Evolutionary conservation across 2,797 vertebrate genomes (phyloP), one percentile per base, ranked within the genome.

Genomic region (Antennarius maculatus): DNA sequence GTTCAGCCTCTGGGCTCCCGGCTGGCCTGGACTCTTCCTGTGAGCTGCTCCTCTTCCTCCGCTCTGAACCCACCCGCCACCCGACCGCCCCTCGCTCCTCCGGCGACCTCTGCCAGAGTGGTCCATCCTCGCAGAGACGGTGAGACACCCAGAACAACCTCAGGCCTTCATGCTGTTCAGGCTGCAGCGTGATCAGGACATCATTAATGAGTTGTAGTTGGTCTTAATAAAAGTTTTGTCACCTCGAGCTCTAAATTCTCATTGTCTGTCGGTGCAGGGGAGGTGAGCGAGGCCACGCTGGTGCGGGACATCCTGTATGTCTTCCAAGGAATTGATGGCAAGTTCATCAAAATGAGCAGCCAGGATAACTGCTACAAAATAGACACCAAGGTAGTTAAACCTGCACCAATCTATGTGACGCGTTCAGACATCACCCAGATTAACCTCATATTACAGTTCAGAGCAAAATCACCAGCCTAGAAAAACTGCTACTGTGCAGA

Each of bases 271-370:
- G 7, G 45, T 1, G 3, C 90, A 84, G 90, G 92, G 65, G 97
- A 99, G 91, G 92, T 97, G 51, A 94, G 89, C 0, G 98, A 99
- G 88, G 93, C 93, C 1, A 90, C 93, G 45, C 93, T 99, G 54
- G 96, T 99, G 68, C 93, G 97, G 82, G 98, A 99, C 89, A 93
- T 99, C 88, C 92, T 99, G 46, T 99, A 97, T 57, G 97, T 99
- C 82, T 98, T 99, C 94, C 98, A 99, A 90, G 98, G 98, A 79
- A 99, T 99, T 76, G 97, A 99, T 52, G 98, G 98, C 79, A 99
- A 95, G 92, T 95, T 92, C 85, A 94, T 99, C 90, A 97, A 96
- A 92, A 96, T 99, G 97, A 96, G 88, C 88, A 92, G 75, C 83
- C 88, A 95, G 50, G 97, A 97, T 59, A 96, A 97, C 88, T 95